phyloP scores from a whole-genome alignment of 1,140 invertebrate species.

The Theocolax elegans region DNA sequence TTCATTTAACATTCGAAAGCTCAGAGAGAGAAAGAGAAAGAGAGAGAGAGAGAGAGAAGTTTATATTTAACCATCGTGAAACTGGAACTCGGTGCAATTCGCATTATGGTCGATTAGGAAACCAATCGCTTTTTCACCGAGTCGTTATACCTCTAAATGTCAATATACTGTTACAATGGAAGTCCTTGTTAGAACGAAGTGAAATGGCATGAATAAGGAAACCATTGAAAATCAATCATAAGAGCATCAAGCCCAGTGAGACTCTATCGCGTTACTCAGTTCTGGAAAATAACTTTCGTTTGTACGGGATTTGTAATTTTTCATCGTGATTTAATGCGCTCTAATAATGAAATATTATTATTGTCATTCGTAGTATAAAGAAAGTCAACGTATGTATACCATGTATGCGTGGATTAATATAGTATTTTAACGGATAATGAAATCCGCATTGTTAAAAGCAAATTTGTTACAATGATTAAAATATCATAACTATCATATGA shows the following conservation, averaged over 20 bases:
- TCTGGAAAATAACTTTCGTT: not conserved
- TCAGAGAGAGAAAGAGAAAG: too few relatives aligned
- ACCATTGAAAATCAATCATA: conserved; percentile 9
- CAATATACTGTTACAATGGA: conserved; percentile 6
- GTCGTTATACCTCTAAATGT: not conserved
- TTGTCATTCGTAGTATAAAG: too few relatives aligned
- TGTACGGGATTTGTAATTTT: not conserved
- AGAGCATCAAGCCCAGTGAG: not conserved
- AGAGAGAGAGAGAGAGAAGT: too few relatives aligned
- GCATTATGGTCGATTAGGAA: conserved; percentile 6
- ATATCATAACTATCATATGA: too few relatives aligned
- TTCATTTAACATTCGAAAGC: too few relatives aligned
- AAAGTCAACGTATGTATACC: too few relatives aligned
- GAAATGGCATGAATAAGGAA: conserved; percentile 1
- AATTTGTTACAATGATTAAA: too few relatives aligned
- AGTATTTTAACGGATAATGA: too few relatives aligned
- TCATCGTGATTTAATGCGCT: not conserved
- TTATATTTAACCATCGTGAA: not conserved
- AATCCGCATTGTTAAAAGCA: too few relatives aligned
- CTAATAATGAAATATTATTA: too few relatives aligned
- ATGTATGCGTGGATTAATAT: too few relatives aligned
- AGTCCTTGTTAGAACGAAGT: not conserved
- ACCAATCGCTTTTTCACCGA: not conserved
- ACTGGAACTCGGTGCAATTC: not conserved
- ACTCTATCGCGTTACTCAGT: not conserved